A percentile compares a stretch with the other conserved stretches of the same genome.
These are phyloP conservation scores for Phengaris arion DNA, from an alignment of 2,888 invertebrate genomes.

Conservation along the genomic window DNA sequence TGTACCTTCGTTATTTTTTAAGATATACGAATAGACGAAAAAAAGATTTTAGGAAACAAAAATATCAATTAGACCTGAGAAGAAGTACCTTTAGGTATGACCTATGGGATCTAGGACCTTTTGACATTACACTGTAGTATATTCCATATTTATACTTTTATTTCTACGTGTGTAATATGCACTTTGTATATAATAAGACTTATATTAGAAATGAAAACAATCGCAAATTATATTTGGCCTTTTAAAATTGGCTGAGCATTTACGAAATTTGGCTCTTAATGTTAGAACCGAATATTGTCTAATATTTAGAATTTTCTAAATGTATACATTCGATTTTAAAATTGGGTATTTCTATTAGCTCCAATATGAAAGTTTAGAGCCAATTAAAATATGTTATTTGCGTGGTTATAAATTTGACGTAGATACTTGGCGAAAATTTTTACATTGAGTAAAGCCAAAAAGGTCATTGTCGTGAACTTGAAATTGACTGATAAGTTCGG, in stretches of 20 bases:
- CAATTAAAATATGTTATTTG: neutral
- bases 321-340: neutral
- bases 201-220: neutral
- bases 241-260: neutral
- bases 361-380: neutral
- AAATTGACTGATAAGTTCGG: neutral
- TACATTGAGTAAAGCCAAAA: neutral
- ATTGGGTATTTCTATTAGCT: neutral
- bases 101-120: neutral
- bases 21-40: too few species aligned
- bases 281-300: neutral
- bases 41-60: too few species aligned
- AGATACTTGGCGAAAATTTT: neutral
- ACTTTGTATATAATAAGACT: neutral
- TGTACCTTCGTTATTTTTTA: too few species aligned
- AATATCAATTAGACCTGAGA: too few species aligned
- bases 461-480: neutral
- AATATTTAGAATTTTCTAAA: neutral
- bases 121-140: neutral
- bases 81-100: too few species aligned
- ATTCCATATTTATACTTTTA: neutral
- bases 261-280: neutral
- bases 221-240: neutral
- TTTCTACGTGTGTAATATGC: slow-evolving; percentile 6
- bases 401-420: too few species aligned